Evolutionary conservation across 64 coral and sea anemone species (phyloP).

Genomic region (Montipora capricornis): DNA sequence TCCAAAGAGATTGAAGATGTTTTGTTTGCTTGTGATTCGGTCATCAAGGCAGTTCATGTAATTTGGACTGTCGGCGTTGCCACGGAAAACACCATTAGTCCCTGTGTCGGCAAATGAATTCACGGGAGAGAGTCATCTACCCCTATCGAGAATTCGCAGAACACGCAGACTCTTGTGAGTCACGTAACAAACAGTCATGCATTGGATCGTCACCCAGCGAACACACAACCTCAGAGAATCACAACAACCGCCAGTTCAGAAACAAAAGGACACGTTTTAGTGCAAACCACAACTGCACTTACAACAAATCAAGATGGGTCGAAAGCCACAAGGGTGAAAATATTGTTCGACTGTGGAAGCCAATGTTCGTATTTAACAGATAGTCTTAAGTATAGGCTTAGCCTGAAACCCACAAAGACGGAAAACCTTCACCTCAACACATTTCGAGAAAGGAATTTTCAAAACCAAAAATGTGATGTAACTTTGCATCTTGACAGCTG

Average conservation of each 20-base stretch:
- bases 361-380: constrained; percentile 60
- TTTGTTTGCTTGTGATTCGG: too few species aligned
- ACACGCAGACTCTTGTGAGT: background rate
- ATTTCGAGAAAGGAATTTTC: constrained; percentile 21
- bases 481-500: constrained; percentile 11
- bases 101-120: too few species aligned
- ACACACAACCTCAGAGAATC: constrained; percentile 5
- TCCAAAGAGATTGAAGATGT: too few species aligned
- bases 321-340: constrained; percentile 40
- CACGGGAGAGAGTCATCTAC: background rate
- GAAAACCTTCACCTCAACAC: constrained; percentile 56
- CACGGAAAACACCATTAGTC: too few species aligned
- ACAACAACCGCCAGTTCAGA: constrained; percentile 32
- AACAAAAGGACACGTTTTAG: constrained; percentile 12
- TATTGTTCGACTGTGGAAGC: constrained; percentile 71
- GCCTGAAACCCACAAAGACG: constrained; percentile 52
- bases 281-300: constrained; percentile 65
- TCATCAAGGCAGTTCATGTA: too few species aligned
- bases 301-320: constrained; percentile 35
- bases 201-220: background rate
- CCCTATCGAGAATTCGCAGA: background rate
- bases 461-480: constrained; percentile 70
- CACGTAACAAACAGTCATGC: background rate
- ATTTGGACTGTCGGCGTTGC: too few species aligned
- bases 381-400: constrained; percentile 47